Evolutionary conservation across 2,888 invertebrate genomes (phyloP).

Genomic region (Drosophila parthenogenetica): DNA sequence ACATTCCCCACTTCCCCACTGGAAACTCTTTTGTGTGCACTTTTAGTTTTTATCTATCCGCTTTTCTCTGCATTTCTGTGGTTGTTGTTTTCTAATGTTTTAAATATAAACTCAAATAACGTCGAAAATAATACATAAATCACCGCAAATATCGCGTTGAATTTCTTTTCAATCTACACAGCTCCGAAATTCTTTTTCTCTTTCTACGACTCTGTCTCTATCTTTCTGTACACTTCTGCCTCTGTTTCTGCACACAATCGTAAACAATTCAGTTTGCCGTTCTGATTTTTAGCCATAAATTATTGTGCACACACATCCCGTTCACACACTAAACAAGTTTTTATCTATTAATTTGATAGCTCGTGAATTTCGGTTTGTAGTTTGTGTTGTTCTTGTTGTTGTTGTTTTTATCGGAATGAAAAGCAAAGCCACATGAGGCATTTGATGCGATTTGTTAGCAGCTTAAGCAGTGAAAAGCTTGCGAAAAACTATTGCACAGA

Average conservation of each 20-base stretch:
- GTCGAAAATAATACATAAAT: constrained; percentile 75
- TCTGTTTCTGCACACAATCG: constrained; percentile 28
- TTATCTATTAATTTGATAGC: constrained; percentile 75
- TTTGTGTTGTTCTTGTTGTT: constrained; percentile 10
- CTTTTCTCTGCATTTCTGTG: constrained; percentile 42
- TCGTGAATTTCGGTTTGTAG: constrained; percentile 15
- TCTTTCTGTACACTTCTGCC: not conserved
- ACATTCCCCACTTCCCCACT: not conserved
- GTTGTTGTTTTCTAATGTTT: constrained; percentile 67
- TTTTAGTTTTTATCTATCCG: constrained; percentile 61
- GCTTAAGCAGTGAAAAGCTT: constrained; percentile 41
- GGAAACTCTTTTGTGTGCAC: constrained; percentile 39
- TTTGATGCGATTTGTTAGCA: constrained; percentile 60
- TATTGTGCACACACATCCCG: constrained; percentile 22
- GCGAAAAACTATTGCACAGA: constrained; percentile 33
- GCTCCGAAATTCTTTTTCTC: constrained; percentile 27
- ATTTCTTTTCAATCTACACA: constrained; percentile 73
- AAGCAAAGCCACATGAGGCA: constrained; percentile 53
- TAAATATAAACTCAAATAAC: constrained; percentile 79
- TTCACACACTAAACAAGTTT: constrained; percentile 44
- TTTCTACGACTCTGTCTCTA: constrained; percentile 1
- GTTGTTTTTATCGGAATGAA: constrained; percentile 13
- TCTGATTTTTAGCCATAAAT: constrained; percentile 62
- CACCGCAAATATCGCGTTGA: constrained; percentile 73
- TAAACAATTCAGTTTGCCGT: constrained; percentile 59